A percentile compares a stretch with the other conserved stretches of the same genome.
phyloP scores from a whole-genome alignment of 2,113 vertebrate species.

The Myxocyprinus asiaticus region DNA sequence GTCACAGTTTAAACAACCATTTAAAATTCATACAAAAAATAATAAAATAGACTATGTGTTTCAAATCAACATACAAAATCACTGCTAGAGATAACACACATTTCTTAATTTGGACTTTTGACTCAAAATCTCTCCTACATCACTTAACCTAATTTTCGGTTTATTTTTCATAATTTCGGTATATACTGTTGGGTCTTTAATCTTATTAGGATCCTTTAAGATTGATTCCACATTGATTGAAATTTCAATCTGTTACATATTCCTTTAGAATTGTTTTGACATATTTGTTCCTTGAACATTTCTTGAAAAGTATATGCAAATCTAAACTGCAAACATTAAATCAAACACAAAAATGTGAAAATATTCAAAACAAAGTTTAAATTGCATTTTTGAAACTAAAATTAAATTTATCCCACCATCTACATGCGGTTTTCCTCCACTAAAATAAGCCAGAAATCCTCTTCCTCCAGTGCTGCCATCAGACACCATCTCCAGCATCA shows the following conservation, averaged over 20 bases:
- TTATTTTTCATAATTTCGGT: no score
- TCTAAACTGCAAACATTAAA: neutral
- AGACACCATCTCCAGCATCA: constrained; percentile 84
- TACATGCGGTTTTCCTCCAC: constrained; percentile 79
- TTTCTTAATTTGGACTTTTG: no score
- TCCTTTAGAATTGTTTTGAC: neutral
- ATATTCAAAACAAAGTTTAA: neutral
- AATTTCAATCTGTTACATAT: neutral
- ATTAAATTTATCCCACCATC: constrained; percentile 70
- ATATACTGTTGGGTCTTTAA: no score
- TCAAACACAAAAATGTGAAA: neutral
- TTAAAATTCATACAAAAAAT: no score
- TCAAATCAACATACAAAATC: no score
- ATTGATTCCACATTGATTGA: no score
- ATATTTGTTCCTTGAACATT: neutral
- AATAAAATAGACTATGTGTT: no score
- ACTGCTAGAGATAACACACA: no score
- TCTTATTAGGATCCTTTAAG: no score
- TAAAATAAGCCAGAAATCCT: constrained; percentile 85
- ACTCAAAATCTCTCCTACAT: no score
- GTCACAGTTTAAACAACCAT: no score
- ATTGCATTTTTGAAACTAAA: constrained; percentile 21
- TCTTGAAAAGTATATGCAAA: neutral
- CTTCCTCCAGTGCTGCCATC: constrained; percentile 79
- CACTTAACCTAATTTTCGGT: no score